Evolutionary conservation across 2,113 vertebrate species (phyloP), one percentile per base, ranked within the genome.

Genomic region (Ceyx cyanopectus): DNA sequence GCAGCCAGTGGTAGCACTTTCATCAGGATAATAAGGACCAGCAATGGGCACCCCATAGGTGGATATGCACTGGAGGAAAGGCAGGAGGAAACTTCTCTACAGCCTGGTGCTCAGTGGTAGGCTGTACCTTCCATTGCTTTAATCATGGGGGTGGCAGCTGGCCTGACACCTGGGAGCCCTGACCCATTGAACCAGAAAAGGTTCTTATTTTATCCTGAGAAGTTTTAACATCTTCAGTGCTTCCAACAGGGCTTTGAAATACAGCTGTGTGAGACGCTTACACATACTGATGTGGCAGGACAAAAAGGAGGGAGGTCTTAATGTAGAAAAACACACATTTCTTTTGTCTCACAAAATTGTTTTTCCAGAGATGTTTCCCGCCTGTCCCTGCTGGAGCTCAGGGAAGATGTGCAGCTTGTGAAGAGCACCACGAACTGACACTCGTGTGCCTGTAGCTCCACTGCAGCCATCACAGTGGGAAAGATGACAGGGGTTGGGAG

Each of bases 191-290:
- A 72, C 21, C 60, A 62, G 32, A 54, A 87, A 90, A 84, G 15
- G 20, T 72, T 77, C 34, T 72, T 75, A 16, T 84, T 75, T 86
- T 69, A 73, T 67, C 45, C 45, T 62, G 48, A 90, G 29, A 75
- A 81, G 19, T 75, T 81, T 40, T 63, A 81, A 72, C 18, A 24
- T 46, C 27, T 88, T 70, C 50, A 45, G 60, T 9, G 4, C n/a
- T 86, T 88, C 61, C 85, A 79, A 22, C 37, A 72, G 83, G 40
- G 65, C 87, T 77, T 85, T 92, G 86, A 83, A 82, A 72, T 43
- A 27, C 1, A 6, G 9, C 30, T 63, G 1, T 26, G 51, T 30
- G 56, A 77, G 26, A 40, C 58, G 15, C 7, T 26, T 75, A 76
- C 61, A 34, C 60, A 41, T 7, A 30, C 0, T 0, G 17, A 19